Evolutionary conservation across 1,140 invertebrate species (phyloP).

Genomic region (Eulimnadia texana): DNA sequence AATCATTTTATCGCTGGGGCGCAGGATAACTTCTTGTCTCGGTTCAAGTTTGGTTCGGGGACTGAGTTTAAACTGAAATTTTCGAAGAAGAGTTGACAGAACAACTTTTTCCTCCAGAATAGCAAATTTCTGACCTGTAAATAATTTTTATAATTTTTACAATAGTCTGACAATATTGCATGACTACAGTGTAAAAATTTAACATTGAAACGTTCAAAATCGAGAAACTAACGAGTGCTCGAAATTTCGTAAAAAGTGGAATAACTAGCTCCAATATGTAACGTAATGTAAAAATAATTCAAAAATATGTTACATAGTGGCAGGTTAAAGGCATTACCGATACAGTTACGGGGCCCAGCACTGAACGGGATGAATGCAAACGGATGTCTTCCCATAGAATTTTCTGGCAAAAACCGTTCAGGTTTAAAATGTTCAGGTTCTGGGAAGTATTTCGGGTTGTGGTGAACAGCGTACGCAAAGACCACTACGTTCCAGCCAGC

Average conservation of each 20-base stretch:
- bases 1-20: neutral
- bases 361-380: constrained; percentile 67
- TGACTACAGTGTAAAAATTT: neutral
- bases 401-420: constrained; percentile 51
- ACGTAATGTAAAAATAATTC: constrained; percentile 14
- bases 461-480: constrained; percentile 42
- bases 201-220: too few species aligned
- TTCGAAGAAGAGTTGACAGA: constrained; percentile 66
- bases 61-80: constrained; percentile 39
- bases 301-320: neutral
- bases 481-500: constrained; percentile 31
- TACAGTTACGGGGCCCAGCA: constrained; percentile 67
- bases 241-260: neutral
- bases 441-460: constrained; percentile 48
- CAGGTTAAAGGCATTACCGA: constrained; percentile 40
- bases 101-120: constrained; percentile 72
- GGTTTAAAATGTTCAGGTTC: constrained; percentile 59
- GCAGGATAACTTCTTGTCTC: neutral
- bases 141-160: neutral
- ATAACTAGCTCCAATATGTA: neutral
- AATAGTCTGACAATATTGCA: neutral
- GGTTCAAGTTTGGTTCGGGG: neutral
- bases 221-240: too few species aligned
- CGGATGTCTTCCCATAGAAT: constrained; percentile 32
- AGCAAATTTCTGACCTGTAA: constrained; percentile 66